These are phyloP conservation scores for Pristis pectinata DNA, from an alignment of 2,797 vertebrate species.

Conservation along the genomic window DNA sequence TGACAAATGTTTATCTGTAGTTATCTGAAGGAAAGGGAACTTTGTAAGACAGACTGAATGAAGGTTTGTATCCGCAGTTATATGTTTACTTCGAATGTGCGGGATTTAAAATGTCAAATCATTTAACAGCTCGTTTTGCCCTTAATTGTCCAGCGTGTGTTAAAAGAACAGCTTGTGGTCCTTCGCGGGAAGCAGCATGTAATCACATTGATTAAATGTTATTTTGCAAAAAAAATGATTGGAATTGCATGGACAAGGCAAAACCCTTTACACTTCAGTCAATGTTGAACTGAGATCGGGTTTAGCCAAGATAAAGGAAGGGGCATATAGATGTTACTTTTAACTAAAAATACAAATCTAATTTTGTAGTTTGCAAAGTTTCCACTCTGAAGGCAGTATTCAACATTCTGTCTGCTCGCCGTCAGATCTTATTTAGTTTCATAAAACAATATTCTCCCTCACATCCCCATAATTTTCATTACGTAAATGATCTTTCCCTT, in stretches of 20 bases:
- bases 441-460: not conserved
- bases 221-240: not conserved
- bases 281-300: not conserved
- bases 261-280: not conserved
- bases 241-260: not conserved
- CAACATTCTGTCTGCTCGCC: not conserved
- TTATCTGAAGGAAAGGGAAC: not conserved
- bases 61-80: not conserved
- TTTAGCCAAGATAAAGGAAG: not conserved
- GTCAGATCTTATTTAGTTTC: not conserved
- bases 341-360: not conserved
- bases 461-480: not conserved
- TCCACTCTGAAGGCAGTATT: not conserved
- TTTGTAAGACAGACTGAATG: not conserved
- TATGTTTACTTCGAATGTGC: not conserved
- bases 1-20: not conserved
- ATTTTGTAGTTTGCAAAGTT: not conserved
- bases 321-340: not conserved
- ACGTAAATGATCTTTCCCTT: not conserved
- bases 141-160: not conserved
- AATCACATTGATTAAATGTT: not conserved
- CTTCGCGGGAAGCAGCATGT: no score
- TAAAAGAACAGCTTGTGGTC: no score
- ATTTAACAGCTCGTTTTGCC: not conserved
- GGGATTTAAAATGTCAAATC: not conserved